Evolutionary conservation across 2,888 invertebrate species (phyloP), one percentile per base, ranked within the genome.

Genomic region (Ornithoptera priamus): DNA sequence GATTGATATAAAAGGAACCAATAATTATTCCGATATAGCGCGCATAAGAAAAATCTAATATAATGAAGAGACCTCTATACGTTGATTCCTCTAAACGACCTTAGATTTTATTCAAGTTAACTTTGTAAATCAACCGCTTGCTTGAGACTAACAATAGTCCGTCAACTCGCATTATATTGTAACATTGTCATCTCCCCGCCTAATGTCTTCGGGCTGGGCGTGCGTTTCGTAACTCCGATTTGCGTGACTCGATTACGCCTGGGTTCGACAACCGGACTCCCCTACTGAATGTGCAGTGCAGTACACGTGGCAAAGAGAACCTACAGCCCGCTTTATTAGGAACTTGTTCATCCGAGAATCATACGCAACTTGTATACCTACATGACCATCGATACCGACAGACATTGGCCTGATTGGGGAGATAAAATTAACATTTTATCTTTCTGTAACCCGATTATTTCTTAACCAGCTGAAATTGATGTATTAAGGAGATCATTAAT

Each of bases 201-300:
- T 64, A 61, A 67, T 22, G 63, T 71, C 61, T 62, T n/a, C 64
- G 46, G 24, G 22, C 46, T 17, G 39, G 62, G 59, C 62, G 68
- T 62, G 66, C 63, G 20, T 67, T 65, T 70, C 66, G 67, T 68
- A 68, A 69, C 53, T 57, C 56, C 60, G 70, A 70, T 71, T 71
- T 59, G 71, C 71, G 71, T 67, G 69, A 71, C 69, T 65, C 62
- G 76, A 80, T 78, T 74, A 70, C 72, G 76, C 76, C 75, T 72
- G 72, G 73, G 80, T 80, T 80, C 77, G 72, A 75, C 77, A 80
- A 78, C 77, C 80, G 69, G 62, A 39, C 71, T 71, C 67, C 74
- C 73, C 70, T 62, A 65, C 68, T 24, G 65, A 65, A 65, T 53
- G 50, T 59, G 6, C 61, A 69, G 50, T 59, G 6, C 61, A 69